Percentiles rank a stretch among this genome's conserved stretches.
Evolutionary conservation across 2,113 vertebrate species (phyloP).

Genomic region (Eidolon helvum): DNA sequence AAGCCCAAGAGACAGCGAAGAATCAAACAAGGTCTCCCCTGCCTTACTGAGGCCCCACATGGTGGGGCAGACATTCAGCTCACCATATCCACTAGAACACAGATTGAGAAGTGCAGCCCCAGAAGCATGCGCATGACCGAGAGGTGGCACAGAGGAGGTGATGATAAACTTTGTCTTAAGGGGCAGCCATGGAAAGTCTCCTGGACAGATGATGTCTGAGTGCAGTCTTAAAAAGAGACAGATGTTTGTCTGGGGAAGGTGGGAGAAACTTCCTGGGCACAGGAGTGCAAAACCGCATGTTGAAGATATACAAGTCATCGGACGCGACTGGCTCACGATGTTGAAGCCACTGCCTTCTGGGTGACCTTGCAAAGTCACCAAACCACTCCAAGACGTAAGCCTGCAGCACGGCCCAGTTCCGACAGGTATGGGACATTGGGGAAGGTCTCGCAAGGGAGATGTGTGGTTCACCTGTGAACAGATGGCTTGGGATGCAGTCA

Average conservation of each 20-base stretch:
- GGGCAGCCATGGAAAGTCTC: no score
- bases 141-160: fast-evolving
- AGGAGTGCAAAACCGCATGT: not conserved
- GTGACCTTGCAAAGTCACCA: not conserved
- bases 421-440: not conserved
- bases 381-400: no score
- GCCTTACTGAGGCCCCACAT: not conserved
- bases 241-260: not conserved
- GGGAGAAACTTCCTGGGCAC: not conserved
- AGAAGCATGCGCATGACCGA: fast-evolving
- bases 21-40: not conserved
- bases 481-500: not conserved
- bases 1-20: not conserved
- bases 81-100: not conserved
- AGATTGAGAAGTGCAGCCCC: not conserved
- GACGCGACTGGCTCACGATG: not conserved
- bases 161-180: fast-evolving
- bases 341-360: not conserved
- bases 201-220: not conserved
- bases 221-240: not conserved
- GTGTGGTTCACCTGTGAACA: not conserved
- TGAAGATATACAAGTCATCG: not conserved
- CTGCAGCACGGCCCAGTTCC: fast-evolving
- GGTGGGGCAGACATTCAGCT: no score
- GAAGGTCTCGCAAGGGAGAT: not conserved